Evolutionary conservation across 2,888 invertebrate species (phyloP), one percentile per base, ranked within the genome.

Genomic region (Pseudococcus jackbeardsleyi): DNA sequence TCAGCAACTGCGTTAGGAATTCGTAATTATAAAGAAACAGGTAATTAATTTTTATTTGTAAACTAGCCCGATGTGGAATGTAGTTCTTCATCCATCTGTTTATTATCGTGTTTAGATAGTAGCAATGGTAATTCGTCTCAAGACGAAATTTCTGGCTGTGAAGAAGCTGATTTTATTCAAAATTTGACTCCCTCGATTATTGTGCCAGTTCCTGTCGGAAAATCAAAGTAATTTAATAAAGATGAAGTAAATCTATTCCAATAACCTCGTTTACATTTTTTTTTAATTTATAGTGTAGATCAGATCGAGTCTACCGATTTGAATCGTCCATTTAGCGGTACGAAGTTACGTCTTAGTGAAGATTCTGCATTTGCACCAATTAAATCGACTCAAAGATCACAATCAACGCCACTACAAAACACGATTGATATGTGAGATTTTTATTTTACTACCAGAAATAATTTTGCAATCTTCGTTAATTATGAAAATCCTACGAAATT

Each of bases 101-200:
- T n/a, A 59, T 59, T 42, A 8, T 42, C 42, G 5, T 42, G n/a
- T 42, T 59, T 54, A 88, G 88, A 88, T 39, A 88, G 88, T 39
- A 88, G 88, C 50, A 88, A 88, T 19, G 88, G 88, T 54, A 88
- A 77, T 59, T 88, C 88, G 15, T 88, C 88, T 54, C 88, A 77
- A 39, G 88, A 88, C 54, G 88, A 88, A 79, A 82, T 42, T 26
- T 88, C 88, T 50, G 88, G 88, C 82, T 88, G 88, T 88, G 88
- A 88, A 79, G 88, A 88, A n/a, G 50, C 50, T 33, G 26, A 79
- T 17, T 79, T 88, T n/a, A 54, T 79, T 2, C 33, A 54, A 54
- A 79, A 54, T 54, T 39, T 79, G 19, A 79, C 79, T 59, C 82
- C 88, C n/a, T 48, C 79, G 11, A 88, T 88, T 39, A 82, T 88